These are phyloP conservation scores for Matsumyia berberina DNA, from an alignment of 2,888 invertebrate genomes.

Conservation along the genomic window DNA sequence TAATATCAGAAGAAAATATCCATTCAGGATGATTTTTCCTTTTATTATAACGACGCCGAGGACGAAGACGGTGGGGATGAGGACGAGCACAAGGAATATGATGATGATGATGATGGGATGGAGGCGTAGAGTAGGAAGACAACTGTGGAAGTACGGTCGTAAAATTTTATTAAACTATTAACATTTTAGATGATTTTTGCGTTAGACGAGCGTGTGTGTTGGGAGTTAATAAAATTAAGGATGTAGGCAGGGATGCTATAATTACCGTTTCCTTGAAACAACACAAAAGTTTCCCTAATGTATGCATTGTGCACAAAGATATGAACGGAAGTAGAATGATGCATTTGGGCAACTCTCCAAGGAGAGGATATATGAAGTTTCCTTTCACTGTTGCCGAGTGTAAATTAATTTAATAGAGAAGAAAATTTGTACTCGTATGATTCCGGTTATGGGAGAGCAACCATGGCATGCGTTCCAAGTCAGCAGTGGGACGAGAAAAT, in stretches of 20 bases:
- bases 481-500: neutral
- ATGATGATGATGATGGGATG: constrained; percentile 1
- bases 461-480: neutral
- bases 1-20: constrained; percentile 60
- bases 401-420: constrained; percentile 35
- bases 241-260: constrained; percentile 59
- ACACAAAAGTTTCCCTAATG: constrained; percentile 35
- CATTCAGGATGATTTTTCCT: constrained; percentile 53
- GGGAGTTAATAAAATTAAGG: constrained; percentile 67
- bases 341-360: constrained; percentile 46
- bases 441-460: neutral
- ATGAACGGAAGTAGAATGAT: constrained; percentile 18
- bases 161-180: constrained; percentile 72
- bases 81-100: constrained; percentile 19
- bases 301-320: constrained; percentile 22
- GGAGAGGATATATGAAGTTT: constrained; percentile 17
- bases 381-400: constrained; percentile 30
- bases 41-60: constrained; percentile 16
- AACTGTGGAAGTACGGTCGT: constrained; percentile 47
- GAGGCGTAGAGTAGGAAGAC: constrained; percentile 3
- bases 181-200: constrained; percentile 64
- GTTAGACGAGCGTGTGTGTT: constrained; percentile 15
- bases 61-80: constrained; percentile 21
- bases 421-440: neutral
- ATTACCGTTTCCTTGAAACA: constrained; percentile 56